Conservation (phyloP, 1,140 invertebrate genomes). For the Steinernema khuongi region DNA sequence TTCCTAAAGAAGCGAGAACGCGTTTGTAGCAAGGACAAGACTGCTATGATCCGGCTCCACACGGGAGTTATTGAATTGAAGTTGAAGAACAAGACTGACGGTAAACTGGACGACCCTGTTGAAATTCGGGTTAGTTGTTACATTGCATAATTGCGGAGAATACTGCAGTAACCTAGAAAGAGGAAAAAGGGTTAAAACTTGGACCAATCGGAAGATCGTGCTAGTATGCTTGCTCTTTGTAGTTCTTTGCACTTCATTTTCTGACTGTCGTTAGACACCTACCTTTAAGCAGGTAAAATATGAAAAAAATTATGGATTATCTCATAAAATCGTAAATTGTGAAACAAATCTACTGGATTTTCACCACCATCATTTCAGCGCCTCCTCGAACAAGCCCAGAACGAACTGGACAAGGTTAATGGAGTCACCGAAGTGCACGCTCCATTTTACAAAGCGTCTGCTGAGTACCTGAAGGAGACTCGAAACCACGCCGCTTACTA, state of each 20-base stretch:
- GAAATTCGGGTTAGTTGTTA: constrained; percentile 40
- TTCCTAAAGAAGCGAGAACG: constrained; percentile 49
- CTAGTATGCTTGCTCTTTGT: too few species aligned
- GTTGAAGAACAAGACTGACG: constrained; percentile 38
- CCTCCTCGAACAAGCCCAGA: constrained; percentile 82
- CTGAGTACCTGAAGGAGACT: constrained; percentile 78
- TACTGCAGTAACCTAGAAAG: constrained; percentile 13
- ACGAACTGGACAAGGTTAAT: constrained; percentile 77
- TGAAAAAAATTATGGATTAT: too few species aligned
- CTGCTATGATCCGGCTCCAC: constrained; percentile 42
- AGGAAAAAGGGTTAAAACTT: too few species aligned
- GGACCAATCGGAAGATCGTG: too few species aligned
- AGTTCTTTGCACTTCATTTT: too few species aligned
- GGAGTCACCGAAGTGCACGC: constrained; percentile 88
- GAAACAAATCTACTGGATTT: constrained; percentile 11
- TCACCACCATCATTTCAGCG: constrained; percentile 62
- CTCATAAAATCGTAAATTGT: constrained; percentile 20
- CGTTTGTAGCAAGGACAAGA: constrained; percentile 47
- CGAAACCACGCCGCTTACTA: constrained; percentile 89
- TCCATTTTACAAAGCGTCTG: constrained; percentile 86
- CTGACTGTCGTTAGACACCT: too few species aligned
- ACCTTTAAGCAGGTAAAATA: too few species aligned
- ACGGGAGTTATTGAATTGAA: constrained; percentile 48
- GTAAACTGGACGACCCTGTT: constrained; percentile 38
- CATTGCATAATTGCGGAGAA: not conserved